A percentile compares a stretch with the other conserved stretches of the same genome.
phyloP scores from a whole-genome alignment of 2,113 vertebrate species.

The Myotis brandtii region DNA sequence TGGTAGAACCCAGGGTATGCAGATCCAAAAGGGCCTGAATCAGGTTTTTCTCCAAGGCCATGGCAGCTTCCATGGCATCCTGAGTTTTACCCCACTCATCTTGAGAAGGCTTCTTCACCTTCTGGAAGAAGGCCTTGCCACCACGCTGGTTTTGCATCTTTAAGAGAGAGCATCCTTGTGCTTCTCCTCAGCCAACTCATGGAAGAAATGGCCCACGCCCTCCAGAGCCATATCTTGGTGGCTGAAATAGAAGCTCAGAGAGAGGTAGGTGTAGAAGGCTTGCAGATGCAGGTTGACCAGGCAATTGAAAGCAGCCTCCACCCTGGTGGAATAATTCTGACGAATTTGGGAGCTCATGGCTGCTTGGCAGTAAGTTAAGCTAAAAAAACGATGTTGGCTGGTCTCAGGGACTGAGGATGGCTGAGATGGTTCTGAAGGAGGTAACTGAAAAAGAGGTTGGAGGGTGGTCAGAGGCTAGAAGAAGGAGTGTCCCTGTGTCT shows the following conservation, averaged over 20 bases:
- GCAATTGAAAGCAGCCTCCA: background rate
- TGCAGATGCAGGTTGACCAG: background rate
- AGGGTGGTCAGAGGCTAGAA: background rate
- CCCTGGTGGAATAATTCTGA: background rate
- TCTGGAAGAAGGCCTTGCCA: background rate
- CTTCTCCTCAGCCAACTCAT: background rate
- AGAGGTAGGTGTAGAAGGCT: background rate
- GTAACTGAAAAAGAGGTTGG: background rate
- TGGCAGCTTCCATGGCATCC: background rate
- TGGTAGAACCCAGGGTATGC: background rate
- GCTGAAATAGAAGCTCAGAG: background rate
- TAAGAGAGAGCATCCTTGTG: background rate
- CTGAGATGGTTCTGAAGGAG: background rate
- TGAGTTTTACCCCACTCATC: background rate
- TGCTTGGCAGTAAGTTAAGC: background rate
- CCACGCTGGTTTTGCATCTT: background rate
- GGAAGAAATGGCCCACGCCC: background rate
- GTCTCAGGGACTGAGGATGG: background rate
- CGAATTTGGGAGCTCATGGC: background rate
- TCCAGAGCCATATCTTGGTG: background rate
- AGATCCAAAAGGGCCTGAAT: background rate
- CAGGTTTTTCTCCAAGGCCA: background rate
- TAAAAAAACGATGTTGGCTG: background rate
- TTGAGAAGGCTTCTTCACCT: background rate
- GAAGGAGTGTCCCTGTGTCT: background rate